phyloP scores from a whole-genome alignment of 2,113 vertebrate genomes.

The Toxostoma redivivum region DNA sequence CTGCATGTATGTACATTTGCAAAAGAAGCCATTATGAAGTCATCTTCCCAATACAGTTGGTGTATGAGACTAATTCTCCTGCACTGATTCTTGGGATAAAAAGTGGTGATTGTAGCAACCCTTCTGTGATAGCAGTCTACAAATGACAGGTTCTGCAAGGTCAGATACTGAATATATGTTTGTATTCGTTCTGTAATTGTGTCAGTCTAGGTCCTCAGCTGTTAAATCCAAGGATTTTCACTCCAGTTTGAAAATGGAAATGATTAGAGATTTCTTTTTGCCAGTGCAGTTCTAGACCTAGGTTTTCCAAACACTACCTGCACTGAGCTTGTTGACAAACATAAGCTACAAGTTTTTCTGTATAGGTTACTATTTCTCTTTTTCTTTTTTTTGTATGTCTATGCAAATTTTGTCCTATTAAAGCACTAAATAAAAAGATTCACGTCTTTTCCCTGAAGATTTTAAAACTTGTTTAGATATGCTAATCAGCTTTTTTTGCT shows the following conservation, averaged over 20 bases:
- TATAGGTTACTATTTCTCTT: background rate
- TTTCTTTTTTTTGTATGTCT: background rate
- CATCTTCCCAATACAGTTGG: background rate
- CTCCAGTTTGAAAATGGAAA: background rate
- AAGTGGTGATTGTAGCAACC: background rate
- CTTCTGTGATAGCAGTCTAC: background rate
- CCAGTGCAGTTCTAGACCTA: background rate
- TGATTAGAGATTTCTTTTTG: background rate
- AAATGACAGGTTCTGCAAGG: background rate
- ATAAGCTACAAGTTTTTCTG: background rate
- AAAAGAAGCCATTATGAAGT: background rate
- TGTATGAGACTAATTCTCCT: background rate
- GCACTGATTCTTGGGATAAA: background rate
- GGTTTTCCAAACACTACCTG: background rate
- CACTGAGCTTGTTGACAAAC: background rate
- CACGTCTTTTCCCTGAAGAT: background rate
- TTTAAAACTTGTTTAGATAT: constrained; percentile 25
- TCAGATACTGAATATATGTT: background rate
- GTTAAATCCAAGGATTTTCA: background rate
- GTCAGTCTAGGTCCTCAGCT: background rate
- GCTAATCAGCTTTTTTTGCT: background rate
- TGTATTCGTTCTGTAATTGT: background rate
- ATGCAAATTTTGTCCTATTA: background rate
- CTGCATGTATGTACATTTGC: no score
- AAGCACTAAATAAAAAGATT: background rate